These are phyloP conservation scores for Bradypus variegatus DNA, from an alignment of 2,797 vertebrate genomes.

Conservation along the genomic window DNA sequence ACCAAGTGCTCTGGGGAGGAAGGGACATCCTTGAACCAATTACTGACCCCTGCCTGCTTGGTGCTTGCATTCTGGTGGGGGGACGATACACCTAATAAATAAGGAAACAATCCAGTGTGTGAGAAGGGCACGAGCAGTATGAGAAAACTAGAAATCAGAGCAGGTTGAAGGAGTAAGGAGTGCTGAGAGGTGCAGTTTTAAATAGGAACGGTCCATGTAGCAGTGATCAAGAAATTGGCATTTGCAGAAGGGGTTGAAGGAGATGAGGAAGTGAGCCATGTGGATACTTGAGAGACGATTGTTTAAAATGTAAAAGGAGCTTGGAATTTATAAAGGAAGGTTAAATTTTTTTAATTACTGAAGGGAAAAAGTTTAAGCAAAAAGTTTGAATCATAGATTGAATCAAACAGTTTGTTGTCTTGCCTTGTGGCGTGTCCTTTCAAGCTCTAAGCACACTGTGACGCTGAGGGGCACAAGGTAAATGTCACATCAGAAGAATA, in stretches of 20 bases:
- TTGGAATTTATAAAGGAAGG: background rate
- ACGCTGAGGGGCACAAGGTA: background rate
- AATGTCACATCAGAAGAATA: slow-evolving; percentile 16
- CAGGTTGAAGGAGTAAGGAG: background rate
- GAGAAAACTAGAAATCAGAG: background rate
- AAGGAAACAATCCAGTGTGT: background rate
- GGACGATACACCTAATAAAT: background rate
- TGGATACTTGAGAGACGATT: background rate
- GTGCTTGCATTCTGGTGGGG: background rate
- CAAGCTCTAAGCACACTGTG: background rate
- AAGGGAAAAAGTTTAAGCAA: background rate
- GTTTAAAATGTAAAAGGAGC: background rate
- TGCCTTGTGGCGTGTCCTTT: background rate
- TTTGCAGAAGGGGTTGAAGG: background rate
- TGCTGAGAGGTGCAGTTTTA: background rate
- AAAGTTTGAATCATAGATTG: slow-evolving; percentile 21
- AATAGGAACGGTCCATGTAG: background rate
- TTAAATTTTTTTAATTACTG: background rate
- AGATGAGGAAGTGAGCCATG: background rate
- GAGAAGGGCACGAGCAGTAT: background rate
- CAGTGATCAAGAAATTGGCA: background rate
- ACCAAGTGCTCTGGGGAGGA: background rate
- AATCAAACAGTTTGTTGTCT: slow-evolving; percentile 40
- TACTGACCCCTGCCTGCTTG: background rate
- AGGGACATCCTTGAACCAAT: background rate